Percentiles rank a stretch among this genome's conserved stretches.
Conservation (phyloP, 2,797 vertebrate genomes). For the Malacoctenus gilli region DNA sequence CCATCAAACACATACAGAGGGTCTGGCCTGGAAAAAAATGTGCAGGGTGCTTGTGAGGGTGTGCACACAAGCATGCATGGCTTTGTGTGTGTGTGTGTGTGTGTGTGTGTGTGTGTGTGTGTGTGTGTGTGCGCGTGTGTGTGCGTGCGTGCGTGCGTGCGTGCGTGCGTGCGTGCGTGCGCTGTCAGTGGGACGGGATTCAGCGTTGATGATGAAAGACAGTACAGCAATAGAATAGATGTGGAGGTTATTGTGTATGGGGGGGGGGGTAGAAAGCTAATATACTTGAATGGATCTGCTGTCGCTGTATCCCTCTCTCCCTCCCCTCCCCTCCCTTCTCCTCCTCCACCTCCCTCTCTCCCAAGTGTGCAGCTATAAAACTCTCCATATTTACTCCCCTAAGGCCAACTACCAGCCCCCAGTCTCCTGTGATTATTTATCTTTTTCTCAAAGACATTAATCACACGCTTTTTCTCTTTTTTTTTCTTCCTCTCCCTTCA, state of each 20-base stretch:
- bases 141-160: slow-evolving; percentile 50
- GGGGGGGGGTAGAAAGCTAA: slow-evolving; percentile 66
- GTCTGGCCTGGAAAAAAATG: slow-evolving; percentile 67
- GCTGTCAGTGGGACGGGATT: slow-evolving; percentile 70
- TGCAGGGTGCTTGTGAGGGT: slow-evolving; percentile 55
- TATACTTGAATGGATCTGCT: slow-evolving; percentile 82
- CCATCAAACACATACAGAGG: slow-evolving; percentile 77
- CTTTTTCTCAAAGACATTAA: slow-evolving; percentile 82
- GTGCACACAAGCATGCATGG: slow-evolving; percentile 39
- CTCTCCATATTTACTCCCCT: slow-evolving; percentile 84
- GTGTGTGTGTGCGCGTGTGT: slow-evolving; percentile 48
- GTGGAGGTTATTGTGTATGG: slow-evolving; percentile 76
- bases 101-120: slow-evolving; percentile 59
- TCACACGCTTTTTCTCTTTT: slow-evolving; percentile 68
- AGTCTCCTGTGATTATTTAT: slow-evolving; percentile 84
- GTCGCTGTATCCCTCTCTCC: slow-evolving; percentile 70
- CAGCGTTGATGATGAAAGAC: slow-evolving; percentile 80
- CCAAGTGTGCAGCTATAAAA: slow-evolving; percentile 81
- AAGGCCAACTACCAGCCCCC: slow-evolving; percentile 81
- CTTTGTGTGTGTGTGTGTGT: slow-evolving; percentile 38
- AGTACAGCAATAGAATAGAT: slow-evolving; percentile 74
- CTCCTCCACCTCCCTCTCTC: slow-evolving; percentile 68
- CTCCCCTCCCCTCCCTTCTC: slow-evolving; percentile 67
- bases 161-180: slow-evolving; percentile 51
- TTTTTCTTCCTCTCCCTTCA: slow-evolving; percentile 12